Evolutionary conservation across 2,113 vertebrate genomes (phyloP), one percentile per base, ranked within the genome.

Genomic region (Grallaria varia): DNA sequence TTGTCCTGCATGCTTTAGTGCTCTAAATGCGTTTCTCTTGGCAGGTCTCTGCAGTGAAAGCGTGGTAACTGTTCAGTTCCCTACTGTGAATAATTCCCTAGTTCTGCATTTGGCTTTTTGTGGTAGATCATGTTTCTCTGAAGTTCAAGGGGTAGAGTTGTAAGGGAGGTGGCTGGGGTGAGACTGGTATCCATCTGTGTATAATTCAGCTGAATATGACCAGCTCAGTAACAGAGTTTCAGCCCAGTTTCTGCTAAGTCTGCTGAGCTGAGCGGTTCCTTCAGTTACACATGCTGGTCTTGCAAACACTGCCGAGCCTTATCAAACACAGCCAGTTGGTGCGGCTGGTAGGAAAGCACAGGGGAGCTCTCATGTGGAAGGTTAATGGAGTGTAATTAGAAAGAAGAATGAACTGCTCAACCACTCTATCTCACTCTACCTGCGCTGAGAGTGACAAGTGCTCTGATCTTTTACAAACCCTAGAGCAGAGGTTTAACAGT

Each of bases 341-440:
- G 97, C 97, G 97, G 95, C 97, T 96, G 97, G 84, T 98, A 23
- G 83, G 97, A 98, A 98, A 97, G 96, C 97, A 92, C 97, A 95
- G 97, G 97, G 98, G 96, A 98, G 96, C 98, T 97, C 98, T 98
- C 97, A 84, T 97, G 97, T 95, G 96, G 97, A 98, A 98, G 98
- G 98, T 98, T 98, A 98, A 98, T 98, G 97, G 98, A 97, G 97
- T 98, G 95, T 98, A 98, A 98, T 98, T 98, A 98, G 97, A 97
- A 98, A 98, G 97, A 98, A 98, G 98, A 98, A 98, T 98, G 97
- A 98, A 98, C 98, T 97, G 96, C 91, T 97, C 92, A 93, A 52
- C 95, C 97, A 96, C 97, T 98, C 97, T 97, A 73, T 98, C 96
- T 97, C 94, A 89, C 95, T 97, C 92, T 97, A 97, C 98, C 98